These are phyloP conservation scores for Umimayanthus chanpuru DNA, from an alignment of 92 coral and sea anemone genomes.

Conservation along the genomic window DNA sequence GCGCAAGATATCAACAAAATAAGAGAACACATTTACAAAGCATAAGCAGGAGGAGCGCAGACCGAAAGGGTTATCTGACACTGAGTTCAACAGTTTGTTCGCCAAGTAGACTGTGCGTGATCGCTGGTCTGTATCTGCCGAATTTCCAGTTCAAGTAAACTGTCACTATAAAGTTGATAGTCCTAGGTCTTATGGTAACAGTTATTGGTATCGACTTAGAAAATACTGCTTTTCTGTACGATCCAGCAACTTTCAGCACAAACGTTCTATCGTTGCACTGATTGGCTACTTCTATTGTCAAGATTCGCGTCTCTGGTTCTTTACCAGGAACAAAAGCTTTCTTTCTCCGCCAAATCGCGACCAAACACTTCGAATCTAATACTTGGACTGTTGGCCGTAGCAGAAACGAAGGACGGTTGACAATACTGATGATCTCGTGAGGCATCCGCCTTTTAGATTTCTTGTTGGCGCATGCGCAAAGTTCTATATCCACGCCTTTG, in stretches of 20 bases:
- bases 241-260: constrained; percentile 65
- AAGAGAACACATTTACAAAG: too few relatives aligned
- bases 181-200: constrained; percentile 66
- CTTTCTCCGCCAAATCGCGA: constrained; percentile 51
- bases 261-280: constrained; percentile 55
- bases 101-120: constrained; percentile 23
- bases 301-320: constrained; percentile 59
- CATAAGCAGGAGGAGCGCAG: too few relatives aligned
- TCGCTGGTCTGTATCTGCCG: constrained; percentile 74
- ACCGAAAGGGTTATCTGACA: not conserved
- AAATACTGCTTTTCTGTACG: constrained; percentile 55
- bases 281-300: constrained; percentile 75
- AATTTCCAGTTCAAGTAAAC: constrained; percentile 83
- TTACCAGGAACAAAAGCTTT: constrained; percentile 49
- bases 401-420: constrained; percentile 60
- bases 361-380: constrained; percentile 62
- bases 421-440: constrained; percentile 40
- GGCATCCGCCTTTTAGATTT: constrained; percentile 15
- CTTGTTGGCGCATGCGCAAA: constrained; percentile 82
- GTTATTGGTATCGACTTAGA: constrained; percentile 65
- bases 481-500: constrained; percentile 71
- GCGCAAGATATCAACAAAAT: too few relatives aligned
- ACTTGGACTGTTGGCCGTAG: constrained; percentile 48
- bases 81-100: constrained; percentile 7
- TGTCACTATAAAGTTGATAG: constrained; percentile 68